Base-by-base conservation (phyloP, 2,113 vertebrate species). In the Fukomys damarensis region DNA sequence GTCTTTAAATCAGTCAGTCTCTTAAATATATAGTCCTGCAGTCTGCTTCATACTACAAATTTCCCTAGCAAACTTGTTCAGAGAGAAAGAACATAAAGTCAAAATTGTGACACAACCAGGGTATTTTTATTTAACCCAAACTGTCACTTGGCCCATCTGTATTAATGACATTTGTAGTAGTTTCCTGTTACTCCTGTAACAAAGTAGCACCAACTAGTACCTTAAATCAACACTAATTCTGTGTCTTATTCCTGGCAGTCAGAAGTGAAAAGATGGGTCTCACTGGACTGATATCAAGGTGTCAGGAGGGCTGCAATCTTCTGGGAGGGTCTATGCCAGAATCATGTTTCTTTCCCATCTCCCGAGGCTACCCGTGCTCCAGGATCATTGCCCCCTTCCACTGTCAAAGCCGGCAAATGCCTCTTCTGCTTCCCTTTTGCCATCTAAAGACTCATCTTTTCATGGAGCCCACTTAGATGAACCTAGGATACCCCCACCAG, bases 1-100 rank as follows among this genome's bases (percentile, higher is more conserved):
- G 83, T 86, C 38, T 86, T 92, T 59, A 86, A 94, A 86, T 82
- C 74, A 93, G 35, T 41, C 85, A 83, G 43, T 85, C 26, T 95
- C 38, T 63, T 58, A 74, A 74, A 61, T 30, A 82, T 76, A 38
- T 59, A 72, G 83, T 80, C 30, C 49, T 56, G 8, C 10, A 94
- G 41, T 74, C 61, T 80, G 85, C 41, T 89, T 83, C 82, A 58
- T 0, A 76, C 9, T 83, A 54, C n/a, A 94, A 52, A 89, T 92
- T 86, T 89, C 2, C 22, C 12, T 35, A 77, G 32, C 12, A 95
- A 83, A 74, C 38, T 87, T 82, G 35, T 83, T 86, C 30, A 43
- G 68, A 93, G 26, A 88, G 83, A 68, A 70, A 88, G 83, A 68
- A 70, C n/a, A 79, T 14, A 52, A 59, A 93, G 28, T 86, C 82